These are phyloP conservation scores for Philonicus albiceps DNA, from an alignment of 2,888 invertebrate genomes.

Conservation along the genomic window DNA sequence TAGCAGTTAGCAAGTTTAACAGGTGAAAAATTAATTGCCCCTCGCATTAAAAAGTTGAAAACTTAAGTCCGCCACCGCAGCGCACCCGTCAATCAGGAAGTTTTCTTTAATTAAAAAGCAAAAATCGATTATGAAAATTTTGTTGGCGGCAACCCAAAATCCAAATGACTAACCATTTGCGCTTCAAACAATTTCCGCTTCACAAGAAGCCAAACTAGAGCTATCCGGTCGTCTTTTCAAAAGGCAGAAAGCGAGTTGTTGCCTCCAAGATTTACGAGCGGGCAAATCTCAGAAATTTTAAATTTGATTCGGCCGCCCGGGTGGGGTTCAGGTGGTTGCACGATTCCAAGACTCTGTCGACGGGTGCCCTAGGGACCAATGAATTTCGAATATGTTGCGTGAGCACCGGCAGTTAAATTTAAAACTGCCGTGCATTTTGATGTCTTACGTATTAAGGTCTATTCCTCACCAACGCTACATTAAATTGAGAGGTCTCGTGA, in stretches of 20 bases:
- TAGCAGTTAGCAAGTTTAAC: not conserved
- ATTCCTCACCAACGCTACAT: not conserved
- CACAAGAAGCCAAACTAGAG: not conserved
- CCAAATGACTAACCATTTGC: conserved; percentile 30
- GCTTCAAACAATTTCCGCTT: conserved; percentile 32
- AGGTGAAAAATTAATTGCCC: not conserved
- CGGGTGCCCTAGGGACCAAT: not conserved
- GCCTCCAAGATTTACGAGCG: conserved; percentile 5
- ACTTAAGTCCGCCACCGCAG: not conserved
- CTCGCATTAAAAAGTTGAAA: not conserved
- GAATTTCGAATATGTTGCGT: conserved; percentile 8
- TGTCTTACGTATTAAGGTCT: conserved; percentile 12
- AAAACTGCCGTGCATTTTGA: not conserved
- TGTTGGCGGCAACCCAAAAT: conserved; percentile 25
- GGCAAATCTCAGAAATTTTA: not conserved
- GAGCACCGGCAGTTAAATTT: conserved; percentile 2
- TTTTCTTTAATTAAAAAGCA: conserved; percentile 28
- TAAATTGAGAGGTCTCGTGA: not conserved
- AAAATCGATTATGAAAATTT: conserved; percentile 39
- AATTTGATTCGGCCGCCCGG: not conserved
- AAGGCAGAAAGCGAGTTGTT: conserved; percentile 3
- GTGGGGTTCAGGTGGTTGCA: not conserved
- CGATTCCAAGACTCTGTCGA: not conserved
- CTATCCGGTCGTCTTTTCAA: not conserved
- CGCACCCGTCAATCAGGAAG: not conserved